phyloP scores from a whole-genome alignment of 2,888 invertebrate species.

The Microplitis manilae region DNA sequence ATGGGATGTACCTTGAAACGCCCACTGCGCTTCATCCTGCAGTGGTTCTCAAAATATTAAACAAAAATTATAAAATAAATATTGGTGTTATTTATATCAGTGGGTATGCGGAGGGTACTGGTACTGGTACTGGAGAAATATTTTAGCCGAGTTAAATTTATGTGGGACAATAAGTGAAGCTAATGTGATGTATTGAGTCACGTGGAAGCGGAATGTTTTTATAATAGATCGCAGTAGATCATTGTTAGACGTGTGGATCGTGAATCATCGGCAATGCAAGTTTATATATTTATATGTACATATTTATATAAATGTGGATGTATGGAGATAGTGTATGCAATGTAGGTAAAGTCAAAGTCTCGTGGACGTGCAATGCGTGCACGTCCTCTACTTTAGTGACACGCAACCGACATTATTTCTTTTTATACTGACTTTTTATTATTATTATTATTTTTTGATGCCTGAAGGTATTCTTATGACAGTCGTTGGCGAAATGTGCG shows the following conservation, averaged over 20 bases:
- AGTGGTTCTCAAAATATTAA: slow-evolving; percentile 63
- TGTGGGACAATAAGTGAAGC: neutral
- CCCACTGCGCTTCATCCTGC: slow-evolving; percentile 63
- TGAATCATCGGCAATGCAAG: neutral
- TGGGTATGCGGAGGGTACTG: no score
- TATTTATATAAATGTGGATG: neutral
- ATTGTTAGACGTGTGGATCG: slow-evolving; percentile 2
- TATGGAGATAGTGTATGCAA: neutral
- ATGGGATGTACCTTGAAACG: slow-evolving; percentile 67
- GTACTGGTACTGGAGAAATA: no score
- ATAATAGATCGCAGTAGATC: neutral
- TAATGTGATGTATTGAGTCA: slow-evolving; percentile 10
- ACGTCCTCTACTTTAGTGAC: slow-evolving; percentile 20
- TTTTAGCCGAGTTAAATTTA: neutral
- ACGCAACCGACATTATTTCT: slow-evolving; percentile 36
- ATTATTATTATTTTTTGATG: slow-evolving; percentile 12
- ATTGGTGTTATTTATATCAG: neutral
- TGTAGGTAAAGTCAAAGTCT: neutral
- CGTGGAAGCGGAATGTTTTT: slow-evolving; percentile 26
- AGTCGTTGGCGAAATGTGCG: slow-evolving; percentile 38
- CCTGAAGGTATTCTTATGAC: slow-evolving; percentile 6
- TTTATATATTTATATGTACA: slow-evolving; percentile 9
- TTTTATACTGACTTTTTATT: neutral
- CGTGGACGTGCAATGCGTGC: slow-evolving; percentile 16
- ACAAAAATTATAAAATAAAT: slow-evolving; percentile 12